Conservation (phyloP, 2,888 invertebrate genomes). For the Hirtodrosophila duncani region DNA sequence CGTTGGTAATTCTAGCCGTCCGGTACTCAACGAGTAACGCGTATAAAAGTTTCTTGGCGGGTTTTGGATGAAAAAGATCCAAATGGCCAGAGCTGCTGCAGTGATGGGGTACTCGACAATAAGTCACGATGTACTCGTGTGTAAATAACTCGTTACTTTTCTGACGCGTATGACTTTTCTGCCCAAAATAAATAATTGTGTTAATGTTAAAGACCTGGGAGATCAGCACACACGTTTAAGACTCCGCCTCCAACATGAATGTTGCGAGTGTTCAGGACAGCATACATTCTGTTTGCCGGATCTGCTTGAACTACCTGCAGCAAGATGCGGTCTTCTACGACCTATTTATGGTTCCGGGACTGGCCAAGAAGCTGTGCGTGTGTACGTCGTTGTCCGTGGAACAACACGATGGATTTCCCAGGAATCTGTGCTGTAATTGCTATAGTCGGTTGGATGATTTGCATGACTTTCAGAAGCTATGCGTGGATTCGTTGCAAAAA, state of each 20-base stretch:
- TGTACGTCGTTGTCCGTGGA: conserved; percentile 74
- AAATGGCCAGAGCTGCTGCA: no score
- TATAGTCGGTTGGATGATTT: conserved; percentile 64
- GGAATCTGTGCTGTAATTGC: conserved; percentile 64
- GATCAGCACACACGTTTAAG: no score
- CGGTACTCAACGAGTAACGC: no score
- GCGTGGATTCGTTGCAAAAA: conserved; percentile 67
- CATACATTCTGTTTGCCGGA: conserved; percentile 70
- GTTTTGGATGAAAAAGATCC: no score
- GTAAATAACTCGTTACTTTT: no score
- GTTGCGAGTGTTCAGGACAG: conserved; percentile 23
- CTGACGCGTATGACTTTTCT: no score
- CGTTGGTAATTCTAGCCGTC: no score
- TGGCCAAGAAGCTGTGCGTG: conserved; percentile 69
- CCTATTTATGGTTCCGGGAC: conserved; percentile 65
- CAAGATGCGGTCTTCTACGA: conserved; percentile 37
- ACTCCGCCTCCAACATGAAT: conserved; percentile 31
- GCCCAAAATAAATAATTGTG: no score
- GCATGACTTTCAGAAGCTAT: conserved; percentile 70
- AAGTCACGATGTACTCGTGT: no score
- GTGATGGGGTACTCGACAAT: no score
- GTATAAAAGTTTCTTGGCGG: no score
- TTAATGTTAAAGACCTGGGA: no score
- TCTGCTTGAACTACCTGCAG: conserved; percentile 61
- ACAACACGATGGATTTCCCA: conserved; percentile 73